Conservation (phyloP, 2,888 invertebrate species). For the Melanotus villosus region DNA sequence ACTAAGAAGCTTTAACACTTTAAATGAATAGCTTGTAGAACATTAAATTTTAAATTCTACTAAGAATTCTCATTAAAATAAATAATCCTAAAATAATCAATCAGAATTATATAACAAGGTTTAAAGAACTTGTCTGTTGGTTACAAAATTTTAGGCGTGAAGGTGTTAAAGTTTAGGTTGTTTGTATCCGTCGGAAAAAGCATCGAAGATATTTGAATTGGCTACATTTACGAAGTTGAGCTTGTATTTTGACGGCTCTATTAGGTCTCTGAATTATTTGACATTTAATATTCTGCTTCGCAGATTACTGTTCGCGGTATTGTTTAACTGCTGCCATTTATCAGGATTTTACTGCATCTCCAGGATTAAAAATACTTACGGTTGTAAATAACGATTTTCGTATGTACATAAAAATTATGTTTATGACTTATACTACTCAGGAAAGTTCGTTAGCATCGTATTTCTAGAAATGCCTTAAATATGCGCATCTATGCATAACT, state of each 20-base stretch:
- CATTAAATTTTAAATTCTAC: too few relatives aligned
- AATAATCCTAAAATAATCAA: too few relatives aligned
- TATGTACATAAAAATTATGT: conserved; percentile 25
- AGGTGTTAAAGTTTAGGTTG: too few relatives aligned
- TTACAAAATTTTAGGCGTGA: too few relatives aligned
- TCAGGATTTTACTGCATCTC: conserved; percentile 35
- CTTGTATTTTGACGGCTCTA: conserved; percentile 54
- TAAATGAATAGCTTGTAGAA: too few relatives aligned
- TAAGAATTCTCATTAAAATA: too few relatives aligned
- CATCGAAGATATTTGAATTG: conserved; percentile 2
- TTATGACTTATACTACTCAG: conserved; percentile 9
- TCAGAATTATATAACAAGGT: too few relatives aligned
- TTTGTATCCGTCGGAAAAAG: conserved; percentile 19
- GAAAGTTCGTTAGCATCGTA: conserved; percentile 24
- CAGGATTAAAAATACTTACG: conserved; percentile 32
- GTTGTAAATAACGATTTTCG: conserved; percentile 31
- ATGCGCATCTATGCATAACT: conserved; percentile 9
- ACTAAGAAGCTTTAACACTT: too few relatives aligned
- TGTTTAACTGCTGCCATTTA: conserved; percentile 42
- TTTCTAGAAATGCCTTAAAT: conserved; percentile 7
- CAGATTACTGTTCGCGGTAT: conserved; percentile 38
- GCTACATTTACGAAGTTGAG: not conserved
- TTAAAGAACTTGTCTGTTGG: too few relatives aligned
- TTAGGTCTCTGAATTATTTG: conserved; percentile 56
- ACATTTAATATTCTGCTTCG: conserved; percentile 49